These are phyloP conservation scores for Vanessa atalanta DNA, from an alignment of 1,140 invertebrate species.

Conservation along the genomic window DNA sequence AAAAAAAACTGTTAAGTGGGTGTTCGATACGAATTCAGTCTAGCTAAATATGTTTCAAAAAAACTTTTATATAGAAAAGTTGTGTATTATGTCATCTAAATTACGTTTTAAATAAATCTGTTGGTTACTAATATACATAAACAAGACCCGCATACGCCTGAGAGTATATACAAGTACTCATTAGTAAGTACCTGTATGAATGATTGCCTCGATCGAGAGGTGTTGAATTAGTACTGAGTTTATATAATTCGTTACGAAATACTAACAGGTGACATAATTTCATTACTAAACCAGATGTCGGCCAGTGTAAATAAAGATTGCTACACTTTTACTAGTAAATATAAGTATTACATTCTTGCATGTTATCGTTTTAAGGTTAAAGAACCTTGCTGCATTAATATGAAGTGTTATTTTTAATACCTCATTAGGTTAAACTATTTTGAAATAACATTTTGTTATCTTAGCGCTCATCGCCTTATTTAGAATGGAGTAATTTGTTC, in stretches of 20 bases:
- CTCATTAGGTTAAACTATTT: neutral
- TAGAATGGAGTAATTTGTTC: neutral
- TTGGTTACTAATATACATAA: neutral
- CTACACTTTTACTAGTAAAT: slow-evolving; percentile 1
- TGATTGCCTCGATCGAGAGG: neutral
- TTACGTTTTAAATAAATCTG: neutral
- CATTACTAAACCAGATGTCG: slow-evolving; percentile 12
- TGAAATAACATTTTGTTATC: neutral
- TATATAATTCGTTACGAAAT: slow-evolving; percentile 18
- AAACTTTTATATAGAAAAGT: too few species aligned
- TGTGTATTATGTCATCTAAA: too few species aligned
- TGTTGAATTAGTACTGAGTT: slow-evolving; percentile 11
- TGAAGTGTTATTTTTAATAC: slow-evolving; percentile 9
- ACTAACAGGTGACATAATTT: slow-evolving; percentile 20
- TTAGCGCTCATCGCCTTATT: neutral
- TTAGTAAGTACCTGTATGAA: neutral
- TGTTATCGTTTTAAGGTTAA: neutral
- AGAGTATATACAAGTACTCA: neutral
- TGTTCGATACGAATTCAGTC: too few species aligned
- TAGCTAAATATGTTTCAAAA: too few species aligned
- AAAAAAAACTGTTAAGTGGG: too few species aligned
- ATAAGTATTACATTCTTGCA: neutral
- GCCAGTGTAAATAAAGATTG: slow-evolving; percentile 7
- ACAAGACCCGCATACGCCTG: neutral
- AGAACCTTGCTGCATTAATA: neutral